A percentile compares a stretch with the other conserved stretches of the same genome.
Evolutionary conservation across 1,140 invertebrate species (phyloP).

Genomic region (Bathynomus jamesi): DNA sequence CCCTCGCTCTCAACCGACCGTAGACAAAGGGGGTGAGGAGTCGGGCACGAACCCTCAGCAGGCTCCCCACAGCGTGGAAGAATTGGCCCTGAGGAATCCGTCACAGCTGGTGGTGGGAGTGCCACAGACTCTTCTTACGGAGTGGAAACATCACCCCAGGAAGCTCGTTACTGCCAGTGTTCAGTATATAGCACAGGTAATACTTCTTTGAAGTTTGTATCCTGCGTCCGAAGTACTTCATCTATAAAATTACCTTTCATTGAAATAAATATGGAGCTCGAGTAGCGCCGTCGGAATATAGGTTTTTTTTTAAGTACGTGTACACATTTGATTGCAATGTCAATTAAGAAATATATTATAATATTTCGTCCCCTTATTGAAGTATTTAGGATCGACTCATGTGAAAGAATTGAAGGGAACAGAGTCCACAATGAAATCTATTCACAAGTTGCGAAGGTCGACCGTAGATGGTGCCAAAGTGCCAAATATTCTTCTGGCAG

Average conservation of each 20-base stretch:
- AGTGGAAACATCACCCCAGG: slow-evolving; percentile 84
- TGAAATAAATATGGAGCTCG: no score
- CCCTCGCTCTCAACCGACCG: slow-evolving; percentile 24
- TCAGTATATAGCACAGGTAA: slow-evolving; percentile 84
- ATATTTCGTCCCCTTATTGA: no score
- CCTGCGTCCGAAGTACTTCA: no score
- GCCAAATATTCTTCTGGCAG: slow-evolving; percentile 64
- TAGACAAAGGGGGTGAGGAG: slow-evolving; percentile 18
- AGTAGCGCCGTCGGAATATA: no score
- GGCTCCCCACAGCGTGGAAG: slow-evolving; percentile 29
- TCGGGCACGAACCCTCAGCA: no score
- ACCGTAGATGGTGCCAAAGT: slow-evolving; percentile 50
- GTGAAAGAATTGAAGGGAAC: slow-evolving; percentile 85
- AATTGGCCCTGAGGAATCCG: slow-evolving; percentile 65
- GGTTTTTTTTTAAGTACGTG: no score
- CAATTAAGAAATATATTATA: no score
- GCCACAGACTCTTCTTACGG: slow-evolving; percentile 66
- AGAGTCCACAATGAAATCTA: slow-evolving; percentile 89
- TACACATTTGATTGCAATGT: no score
- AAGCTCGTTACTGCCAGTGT: slow-evolving; percentile 77
- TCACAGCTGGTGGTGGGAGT: slow-evolving; percentile 73
- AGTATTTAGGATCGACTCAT: slow-evolving; percentile 90
- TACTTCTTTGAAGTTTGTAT: no score
- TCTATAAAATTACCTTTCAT: no score
- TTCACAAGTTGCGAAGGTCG: slow-evolving; percentile 74